Evolutionary conservation across 1,140 invertebrate species (phyloP), one percentile per base, ranked within the genome.

Genomic region (Apis laboriosa): DNA sequence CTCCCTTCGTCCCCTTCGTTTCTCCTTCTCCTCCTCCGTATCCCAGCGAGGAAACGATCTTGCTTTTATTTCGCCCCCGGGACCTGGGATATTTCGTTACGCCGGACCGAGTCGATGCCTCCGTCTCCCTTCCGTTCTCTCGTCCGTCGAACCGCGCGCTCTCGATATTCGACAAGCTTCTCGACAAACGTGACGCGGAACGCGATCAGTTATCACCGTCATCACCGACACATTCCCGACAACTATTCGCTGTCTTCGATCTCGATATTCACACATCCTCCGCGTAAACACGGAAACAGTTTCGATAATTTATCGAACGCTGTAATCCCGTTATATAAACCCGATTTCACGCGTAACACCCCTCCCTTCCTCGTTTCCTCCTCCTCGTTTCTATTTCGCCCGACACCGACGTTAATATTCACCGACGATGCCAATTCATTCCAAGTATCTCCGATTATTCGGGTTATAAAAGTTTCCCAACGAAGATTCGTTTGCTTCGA

Each of bases 51-150:
- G 61, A 85, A 88, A 88, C 64, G 76, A 82, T 71, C 79, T 34
- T 68, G 87, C 80, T 88, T 88, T 88, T 86, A 88, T 88, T 85
- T 87, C 61, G 60, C 83, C 72, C 64, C 43, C 49, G 58, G 63
- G 67, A 81, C 28, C 55, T 71, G 84, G 78, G 78, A 72, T 75
- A 86, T 85, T 85, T 86, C 76, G 80, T 85, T 85, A 77, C 83
- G 72, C 66, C 55, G 84, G 77, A 67, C 70, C 70, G 74, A 73
- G 28, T 55, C 28, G 24, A 77, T 61, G 67, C 75, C 17, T 66
- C 13, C 21, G 34, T 21, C 21, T 58, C 53, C 21, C 17, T 21
- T 58, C 12, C 11, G 7, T 28, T 24, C 11, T 5, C 4, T 49
- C 17, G 3, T 43, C 34, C 64, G 3, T 34, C 43, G n/a, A 21